Evolutionary conservation across 2,888 invertebrate species (phyloP).

Genomic region (Prosapia bicincta): DNA sequence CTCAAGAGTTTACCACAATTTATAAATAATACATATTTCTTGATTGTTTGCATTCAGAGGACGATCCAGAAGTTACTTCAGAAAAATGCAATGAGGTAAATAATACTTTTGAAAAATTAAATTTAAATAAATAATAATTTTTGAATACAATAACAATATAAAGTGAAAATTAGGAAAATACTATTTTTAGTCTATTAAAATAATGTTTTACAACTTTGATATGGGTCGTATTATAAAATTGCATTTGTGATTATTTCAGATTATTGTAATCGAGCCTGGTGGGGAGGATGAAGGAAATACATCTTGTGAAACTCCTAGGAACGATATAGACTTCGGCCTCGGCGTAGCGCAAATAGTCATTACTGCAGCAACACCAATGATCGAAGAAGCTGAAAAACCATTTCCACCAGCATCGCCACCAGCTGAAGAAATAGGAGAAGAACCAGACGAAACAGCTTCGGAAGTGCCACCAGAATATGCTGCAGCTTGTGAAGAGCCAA

Average conservation of each 20-base stretch:
- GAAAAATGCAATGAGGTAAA: neutral
- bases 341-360: constrained; percentile 89
- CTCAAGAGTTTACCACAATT: too few species aligned
- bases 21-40: neutral
- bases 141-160: too few species aligned
- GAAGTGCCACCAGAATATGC: constrained; percentile 37
- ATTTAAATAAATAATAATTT: too few species aligned
- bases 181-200: too few species aligned
- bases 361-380: constrained; percentile 90
- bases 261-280: constrained; percentile 28
- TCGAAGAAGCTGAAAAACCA: constrained; percentile 77
- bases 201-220: too few species aligned
- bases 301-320: constrained; percentile 25
- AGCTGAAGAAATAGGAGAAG: constrained; percentile 33
- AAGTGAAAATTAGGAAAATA: too few species aligned
- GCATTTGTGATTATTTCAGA: constrained; percentile 8
- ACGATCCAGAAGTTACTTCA: constrained; percentile 4
- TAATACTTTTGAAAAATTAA: too few species aligned
- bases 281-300: constrained; percentile 20
- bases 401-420: constrained; percentile 58
- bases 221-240: too few species aligned
- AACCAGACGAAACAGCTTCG: constrained; percentile 31
- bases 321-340: constrained; percentile 50
- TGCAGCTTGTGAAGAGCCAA: constrained; percentile 29
- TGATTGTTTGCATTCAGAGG: constrained; percentile 8